phyloP scores from a whole-genome alignment of 1,140 invertebrate species.

The Choristoneura fumiferana region DNA sequence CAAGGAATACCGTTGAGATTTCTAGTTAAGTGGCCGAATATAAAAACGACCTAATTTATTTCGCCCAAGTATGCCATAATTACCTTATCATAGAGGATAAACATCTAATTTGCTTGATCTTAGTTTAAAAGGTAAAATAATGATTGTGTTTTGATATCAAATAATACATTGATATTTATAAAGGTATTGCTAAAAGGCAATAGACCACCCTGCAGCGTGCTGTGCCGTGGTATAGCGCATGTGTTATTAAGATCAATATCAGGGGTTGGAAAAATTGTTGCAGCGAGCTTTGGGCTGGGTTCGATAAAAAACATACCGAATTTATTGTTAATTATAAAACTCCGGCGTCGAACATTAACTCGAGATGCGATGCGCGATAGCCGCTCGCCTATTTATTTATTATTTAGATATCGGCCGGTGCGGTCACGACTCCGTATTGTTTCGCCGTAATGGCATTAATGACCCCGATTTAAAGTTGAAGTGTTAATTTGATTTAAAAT shows the following conservation, averaged over 20 bases:
- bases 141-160: background rate
- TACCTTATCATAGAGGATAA: conserved; percentile 20
- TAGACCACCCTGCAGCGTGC: conserved; percentile 39
- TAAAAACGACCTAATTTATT: conserved; percentile 64
- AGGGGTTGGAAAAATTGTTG: conserved; percentile 58
- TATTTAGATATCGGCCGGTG: conserved; percentile 74
- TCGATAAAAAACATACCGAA: conserved; percentile 71
- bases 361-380: conserved; percentile 68
- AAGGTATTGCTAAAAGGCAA: conserved; percentile 35
- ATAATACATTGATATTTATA: conserved; percentile 1
- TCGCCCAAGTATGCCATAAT: conserved; percentile 32
- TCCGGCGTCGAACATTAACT: conserved; percentile 69
- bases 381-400: conserved; percentile 73
- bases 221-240: conserved; percentile 33
- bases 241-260: conserved; percentile 62
- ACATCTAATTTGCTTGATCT: background rate
- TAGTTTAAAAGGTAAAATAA: background rate
- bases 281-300: conserved; percentile 40
- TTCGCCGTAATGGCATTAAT: conserved; percentile 74
- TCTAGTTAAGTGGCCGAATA: conserved; percentile 36
- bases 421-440: conserved; percentile 77
- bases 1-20: conserved; percentile 49
- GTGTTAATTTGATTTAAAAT: conserved; percentile 79
- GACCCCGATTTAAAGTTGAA: conserved; percentile 77
- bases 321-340: conserved; percentile 79